Base-by-base conservation (phyloP, 2,797 vertebrate species). In the Sphenopsis melanotis region DNA sequence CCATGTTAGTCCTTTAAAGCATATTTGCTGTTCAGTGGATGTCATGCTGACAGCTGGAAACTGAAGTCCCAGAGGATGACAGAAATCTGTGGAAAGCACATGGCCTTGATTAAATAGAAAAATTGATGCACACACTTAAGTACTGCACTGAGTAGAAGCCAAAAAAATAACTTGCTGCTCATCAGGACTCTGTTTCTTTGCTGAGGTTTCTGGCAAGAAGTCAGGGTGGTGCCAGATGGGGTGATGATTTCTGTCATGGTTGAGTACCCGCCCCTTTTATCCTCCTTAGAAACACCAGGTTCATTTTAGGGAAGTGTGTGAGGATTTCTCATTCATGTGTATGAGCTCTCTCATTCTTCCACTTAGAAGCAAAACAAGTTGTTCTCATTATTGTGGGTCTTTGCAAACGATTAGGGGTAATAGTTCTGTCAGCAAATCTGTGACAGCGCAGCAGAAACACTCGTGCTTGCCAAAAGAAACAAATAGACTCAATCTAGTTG, bases 71-170 rank as follows among this genome's bases (percentile, higher is more conserved):
- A 39, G 81, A 24, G 66, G 88, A 47, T 39, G 49, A 11, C 47
- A 79, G 46, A 47, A 72, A 7, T 89, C 41, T 42, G 11, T 77
- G 78, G 81, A 74, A 60, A 53, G 49, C 57, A 56, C 59, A 12
- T 79, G n/a, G 64, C 37, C 49, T 83, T 89, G 56, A 88, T 89
- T 88, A 93, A 93, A 80, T 39, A 94, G 80, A 94, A 94, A 80
- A 93, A 64, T 22, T 52, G 37, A 86, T 88, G 61, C 69, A 47
- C 18, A 26, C 65, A 11, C 69, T 81, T 72, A 92, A 93, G 55
- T 79, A 70, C 70, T 92, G 23, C 60, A 11, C 46, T 90, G 85
- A 88, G 82, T 11, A 23, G 37, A 84, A 90, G 70, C 59, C 53
- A 87, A 82, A 66, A 70, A 94, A 88, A n/a, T 22, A 70, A 77